A percentile compares a stretch with the other conserved stretches of the same genome.
Conservation (phyloP, 1,140 invertebrate genomes). For the Drosophila elegans region DNA sequence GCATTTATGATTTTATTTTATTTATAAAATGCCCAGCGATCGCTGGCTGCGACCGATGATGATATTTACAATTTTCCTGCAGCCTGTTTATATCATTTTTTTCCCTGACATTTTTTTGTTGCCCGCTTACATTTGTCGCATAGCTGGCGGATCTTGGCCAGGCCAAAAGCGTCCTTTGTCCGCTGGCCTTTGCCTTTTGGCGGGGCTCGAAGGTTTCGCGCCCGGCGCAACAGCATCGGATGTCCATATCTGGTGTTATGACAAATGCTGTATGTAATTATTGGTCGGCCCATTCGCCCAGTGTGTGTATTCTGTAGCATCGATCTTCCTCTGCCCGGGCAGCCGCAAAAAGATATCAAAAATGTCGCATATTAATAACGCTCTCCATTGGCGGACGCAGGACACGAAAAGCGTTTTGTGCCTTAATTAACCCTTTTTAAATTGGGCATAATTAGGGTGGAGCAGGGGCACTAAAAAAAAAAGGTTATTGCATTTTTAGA, state of each 20-base stretch:
- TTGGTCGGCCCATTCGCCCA: slow-evolving; percentile 55
- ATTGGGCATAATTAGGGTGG: slow-evolving; percentile 81
- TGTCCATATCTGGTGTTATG: slow-evolving; percentile 84
- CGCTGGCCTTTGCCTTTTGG: neutral
- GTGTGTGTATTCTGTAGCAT: slow-evolving; percentile 43
- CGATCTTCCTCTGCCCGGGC: slow-evolving; percentile 11
- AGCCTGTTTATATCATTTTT: slow-evolving; percentile 34
- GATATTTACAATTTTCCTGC: slow-evolving; percentile 75
- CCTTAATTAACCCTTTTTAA: slow-evolving; percentile 85
- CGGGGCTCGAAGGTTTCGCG: slow-evolving; percentile 54
- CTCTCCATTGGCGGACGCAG: slow-evolving; percentile 45
- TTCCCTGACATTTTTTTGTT: slow-evolving; percentile 5
- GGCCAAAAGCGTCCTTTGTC: slow-evolving; percentile 33
- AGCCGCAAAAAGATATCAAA: slow-evolving; percentile 75
- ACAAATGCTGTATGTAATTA: slow-evolving; percentile 85
- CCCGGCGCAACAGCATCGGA: slow-evolving; percentile 53
- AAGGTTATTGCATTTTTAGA: neutral
- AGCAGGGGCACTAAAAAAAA: slow-evolving; percentile 49
- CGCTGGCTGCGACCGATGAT: slow-evolving; percentile 54
- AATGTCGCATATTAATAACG: slow-evolving; percentile 84
- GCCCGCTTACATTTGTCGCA: slow-evolving; percentile 73
- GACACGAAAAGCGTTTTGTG: slow-evolving; percentile 67
- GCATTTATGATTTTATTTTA: slow-evolving; percentile 84
- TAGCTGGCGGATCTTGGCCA: slow-evolving; percentile 55
- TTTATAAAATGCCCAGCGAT: slow-evolving; percentile 76